Evolutionary conservation across 2,113 vertebrate genomes (phyloP), one percentile per base, ranked within the genome.

Genomic region (Neoarius graeffei): DNA sequence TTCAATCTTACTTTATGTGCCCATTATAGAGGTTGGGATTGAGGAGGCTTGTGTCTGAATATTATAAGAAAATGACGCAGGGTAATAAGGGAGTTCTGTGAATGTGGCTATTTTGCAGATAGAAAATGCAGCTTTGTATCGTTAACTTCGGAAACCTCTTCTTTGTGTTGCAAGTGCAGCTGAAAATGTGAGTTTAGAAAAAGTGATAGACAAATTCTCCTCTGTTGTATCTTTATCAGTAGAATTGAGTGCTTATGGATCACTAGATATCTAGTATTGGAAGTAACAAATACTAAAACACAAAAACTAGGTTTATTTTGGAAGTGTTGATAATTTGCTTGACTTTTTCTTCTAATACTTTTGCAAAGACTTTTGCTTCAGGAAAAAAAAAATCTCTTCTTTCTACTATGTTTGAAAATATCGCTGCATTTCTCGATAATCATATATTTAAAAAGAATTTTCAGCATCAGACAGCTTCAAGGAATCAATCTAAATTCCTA

Each of bases 1-100:
- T 84, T 35, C 81, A 77, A 76, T 88, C 81, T 84, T 62, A 27
- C 69, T 88, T 76, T 60, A 88, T 88, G 81, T 66, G 27, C 48
- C 69, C 19, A 84, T 83, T 88, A 77, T 13, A 88, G 56, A 73
- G 66, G 64, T 69, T 82, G 35, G 50, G 52, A 82, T 60, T 56
- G 80, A 48, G 20, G 60, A 59, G n/a, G 48, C 35, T 23, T 11
- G 66, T 74, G 59, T 69, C 59, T 30, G 57, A 5, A 66, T 56
- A 84, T 66, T 64, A 42, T 15, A 60, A 27, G 56, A 88, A 52
- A 66, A 83, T 74, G 19, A 64, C 1, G 13, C 0, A 17, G 14
- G 15, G n/a, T 50, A 83, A 73, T 82, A 83, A 69, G 62, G 30
- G 17, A 56, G 11, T 52, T 56, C 13, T 19, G 57, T 17, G 15